phyloP scores from a whole-genome alignment of 2,797 vertebrate species.

The Agapornis canus region DNA sequence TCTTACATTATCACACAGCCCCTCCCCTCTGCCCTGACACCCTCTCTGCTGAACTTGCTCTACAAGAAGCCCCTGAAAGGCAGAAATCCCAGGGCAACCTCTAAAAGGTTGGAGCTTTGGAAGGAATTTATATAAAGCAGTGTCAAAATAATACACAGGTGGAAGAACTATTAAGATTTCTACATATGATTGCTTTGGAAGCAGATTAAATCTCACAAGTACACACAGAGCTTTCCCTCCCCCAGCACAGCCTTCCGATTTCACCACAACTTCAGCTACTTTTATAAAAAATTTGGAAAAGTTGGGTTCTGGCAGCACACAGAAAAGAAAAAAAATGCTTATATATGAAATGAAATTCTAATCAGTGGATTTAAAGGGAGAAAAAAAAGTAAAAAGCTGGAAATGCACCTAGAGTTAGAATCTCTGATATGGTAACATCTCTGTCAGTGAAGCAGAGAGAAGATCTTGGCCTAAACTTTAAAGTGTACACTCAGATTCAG shows the following conservation, averaged over 20 bases:
- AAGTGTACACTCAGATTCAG: background rate
- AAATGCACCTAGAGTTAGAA: background rate
- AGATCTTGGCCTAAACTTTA: background rate
- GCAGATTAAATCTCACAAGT: constrained; percentile 52
- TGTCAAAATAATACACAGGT: constrained; percentile 71
- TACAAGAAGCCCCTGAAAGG: constrained; percentile 2
- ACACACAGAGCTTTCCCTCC: background rate
- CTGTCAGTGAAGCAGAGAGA: background rate
- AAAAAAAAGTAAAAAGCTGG: background rate
- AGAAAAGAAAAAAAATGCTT: background rate
- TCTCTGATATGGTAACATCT: background rate
- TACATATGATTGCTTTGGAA: constrained; percentile 60
- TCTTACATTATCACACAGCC: constrained; percentile 61
- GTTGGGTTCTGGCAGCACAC: background rate
- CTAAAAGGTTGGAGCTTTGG: constrained; percentile 40
- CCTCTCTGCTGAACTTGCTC: background rate
- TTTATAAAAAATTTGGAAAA: constrained; percentile 15
- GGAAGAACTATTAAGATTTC: constrained; percentile 67
- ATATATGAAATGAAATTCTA: background rate
- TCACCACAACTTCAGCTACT: background rate
- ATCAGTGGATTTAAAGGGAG: background rate
- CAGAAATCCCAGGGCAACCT: constrained; percentile 23
- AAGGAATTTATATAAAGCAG: constrained; percentile 57
- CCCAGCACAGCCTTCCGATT: background rate
- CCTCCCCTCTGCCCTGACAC: background rate